These are phyloP conservation scores for Brachyhypopomus gauderio DNA, from an alignment of 2,113 vertebrate species.

Conservation along the genomic window DNA sequence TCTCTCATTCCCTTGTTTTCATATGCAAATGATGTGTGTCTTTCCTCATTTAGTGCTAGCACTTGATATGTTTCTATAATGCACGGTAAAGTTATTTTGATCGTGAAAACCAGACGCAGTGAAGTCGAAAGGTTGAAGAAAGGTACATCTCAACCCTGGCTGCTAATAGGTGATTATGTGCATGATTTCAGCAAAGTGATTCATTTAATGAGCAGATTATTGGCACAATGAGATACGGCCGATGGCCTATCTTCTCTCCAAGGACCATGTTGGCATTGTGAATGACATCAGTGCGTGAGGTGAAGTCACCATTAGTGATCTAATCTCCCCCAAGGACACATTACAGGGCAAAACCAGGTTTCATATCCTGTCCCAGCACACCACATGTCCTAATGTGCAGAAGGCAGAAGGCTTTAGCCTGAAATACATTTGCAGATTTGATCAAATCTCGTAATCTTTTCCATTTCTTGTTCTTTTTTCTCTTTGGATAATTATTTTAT, in stretches of 20 bases:
- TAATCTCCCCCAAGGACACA: conserved; percentile 70
- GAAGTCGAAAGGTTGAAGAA: conserved; percentile 64
- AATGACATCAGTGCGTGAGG: conserved; percentile 67
- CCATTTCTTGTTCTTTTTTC: conserved; percentile 19
- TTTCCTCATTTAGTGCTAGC: conserved; percentile 9
- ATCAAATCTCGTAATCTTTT: conserved; percentile 68
- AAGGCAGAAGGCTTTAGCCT: conserved; percentile 46
- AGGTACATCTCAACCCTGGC: conserved; percentile 64
- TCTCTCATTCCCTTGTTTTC: neutral
- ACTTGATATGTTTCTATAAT: conserved; percentile 23
- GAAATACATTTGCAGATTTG: conserved; percentile 58
- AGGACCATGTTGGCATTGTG: conserved; percentile 63
- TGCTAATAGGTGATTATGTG: conserved; percentile 77
- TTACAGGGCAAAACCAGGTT: conserved; percentile 68
- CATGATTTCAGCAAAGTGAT: conserved; percentile 65
- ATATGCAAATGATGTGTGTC: neutral
- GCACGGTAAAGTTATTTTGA: conserved; percentile 11
- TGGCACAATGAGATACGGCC: conserved; percentile 72
- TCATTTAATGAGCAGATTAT: conserved; percentile 76
- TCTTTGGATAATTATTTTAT: conserved; percentile 14
- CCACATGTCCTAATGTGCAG: conserved; percentile 40
- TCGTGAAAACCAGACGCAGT: conserved; percentile 44
- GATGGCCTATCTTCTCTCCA: conserved; percentile 61
- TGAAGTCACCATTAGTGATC: conserved; percentile 70
- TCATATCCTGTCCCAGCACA: conserved; percentile 66